These are phyloP conservation scores for Hemibagrus guttatus DNA, from an alignment of 2,797 vertebrate species.

Conservation along the genomic window DNA sequence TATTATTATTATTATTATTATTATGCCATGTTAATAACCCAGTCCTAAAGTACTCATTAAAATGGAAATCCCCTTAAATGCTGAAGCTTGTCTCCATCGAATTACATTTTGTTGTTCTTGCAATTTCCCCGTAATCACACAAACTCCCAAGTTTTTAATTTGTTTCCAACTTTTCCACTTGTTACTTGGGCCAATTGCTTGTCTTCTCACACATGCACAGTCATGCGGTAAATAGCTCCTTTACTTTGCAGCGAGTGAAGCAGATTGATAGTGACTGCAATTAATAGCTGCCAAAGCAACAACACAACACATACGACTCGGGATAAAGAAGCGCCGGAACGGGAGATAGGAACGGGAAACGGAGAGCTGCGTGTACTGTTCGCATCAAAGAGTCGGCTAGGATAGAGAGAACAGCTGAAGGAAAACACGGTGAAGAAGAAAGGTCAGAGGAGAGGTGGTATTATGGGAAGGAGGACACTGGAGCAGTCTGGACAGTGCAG, in stretches of 20 bases:
- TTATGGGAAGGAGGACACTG: slow-evolving; percentile 65
- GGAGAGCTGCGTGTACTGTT: slow-evolving; percentile 1
- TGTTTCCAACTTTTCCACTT: slow-evolving; percentile 56
- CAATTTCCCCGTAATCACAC: slow-evolving; percentile 51
- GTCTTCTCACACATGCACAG: slow-evolving; percentile 50
- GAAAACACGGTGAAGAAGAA: background rate
- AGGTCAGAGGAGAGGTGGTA: slow-evolving; percentile 62
- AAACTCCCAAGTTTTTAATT: slow-evolving; percentile 54
- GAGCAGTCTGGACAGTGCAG: slow-evolving; percentile 59
- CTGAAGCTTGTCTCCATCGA: slow-evolving; percentile 40
- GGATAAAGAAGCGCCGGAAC: slow-evolving; percentile 28
- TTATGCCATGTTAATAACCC: background rate
- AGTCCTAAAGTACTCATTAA: slow-evolving; percentile 41
- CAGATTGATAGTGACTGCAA: slow-evolving; percentile 58
- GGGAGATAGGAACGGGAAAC: background rate
- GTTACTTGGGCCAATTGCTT: slow-evolving; percentile 46
- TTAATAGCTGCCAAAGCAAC: slow-evolving; percentile 60
- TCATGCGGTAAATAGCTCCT: slow-evolving; percentile 59
- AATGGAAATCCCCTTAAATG: slow-evolving; percentile 41
- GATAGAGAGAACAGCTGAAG: background rate
- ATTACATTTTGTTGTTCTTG: slow-evolving; percentile 49
- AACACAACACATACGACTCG: slow-evolving; percentile 37
- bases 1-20: background rate
- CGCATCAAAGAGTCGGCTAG: slow-evolving; percentile 9
- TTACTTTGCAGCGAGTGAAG: slow-evolving; percentile 51